Base-by-base conservation (phyloP, 2,888 invertebrate genomes). In the Ommatoiulus sabulosus region DNA sequence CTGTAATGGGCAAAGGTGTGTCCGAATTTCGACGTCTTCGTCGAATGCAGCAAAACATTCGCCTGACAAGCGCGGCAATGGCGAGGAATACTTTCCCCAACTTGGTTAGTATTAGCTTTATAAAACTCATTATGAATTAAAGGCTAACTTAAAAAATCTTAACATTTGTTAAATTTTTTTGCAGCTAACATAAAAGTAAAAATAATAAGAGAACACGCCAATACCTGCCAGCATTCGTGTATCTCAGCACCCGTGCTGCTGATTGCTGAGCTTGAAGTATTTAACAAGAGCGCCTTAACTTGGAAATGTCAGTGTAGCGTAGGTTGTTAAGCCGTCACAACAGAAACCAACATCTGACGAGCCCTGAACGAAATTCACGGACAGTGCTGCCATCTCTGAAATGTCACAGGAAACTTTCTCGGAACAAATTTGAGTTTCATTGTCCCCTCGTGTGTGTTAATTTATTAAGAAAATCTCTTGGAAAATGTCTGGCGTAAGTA, bases 1-100 rank as follows among this genome's bases (percentile, higher is more conserved):
- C 86, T 35, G 88, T 88, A n/a, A 88, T 43, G 48, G 88, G 88
- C n/a, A 88, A 86, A 57, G 85, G 88, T 20, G 86, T 86, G 44
- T 88, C 88, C 10, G 88, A 88, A 88, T 88, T 88, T 15, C 88
- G 44, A 17, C 88, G 52, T 57, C 88, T 24, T 57, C 88, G 48
- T 57, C 88, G 88, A 44, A 85, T 57, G 86, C 88, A 88, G 43
- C 88, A 88, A 10, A 88, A 86, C 43, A 86, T 63, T 84, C 88
- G 88, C 20, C 86, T 57, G 46, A 88, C 46, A 17, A 86, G n/a
- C 10, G 57, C 86, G 8, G 57, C 20, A 5, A 88, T 63, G 48
- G 72, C 86, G 10, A 88, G 46, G n/a, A 88, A 88, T 44, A 86
- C 57, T 20, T 52, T 88, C 20, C 87, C 87, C 46, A 87, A 17